Base-by-base conservation (phyloP, 2,113 vertebrate genomes). In the Dermatemys mawii region DNA sequence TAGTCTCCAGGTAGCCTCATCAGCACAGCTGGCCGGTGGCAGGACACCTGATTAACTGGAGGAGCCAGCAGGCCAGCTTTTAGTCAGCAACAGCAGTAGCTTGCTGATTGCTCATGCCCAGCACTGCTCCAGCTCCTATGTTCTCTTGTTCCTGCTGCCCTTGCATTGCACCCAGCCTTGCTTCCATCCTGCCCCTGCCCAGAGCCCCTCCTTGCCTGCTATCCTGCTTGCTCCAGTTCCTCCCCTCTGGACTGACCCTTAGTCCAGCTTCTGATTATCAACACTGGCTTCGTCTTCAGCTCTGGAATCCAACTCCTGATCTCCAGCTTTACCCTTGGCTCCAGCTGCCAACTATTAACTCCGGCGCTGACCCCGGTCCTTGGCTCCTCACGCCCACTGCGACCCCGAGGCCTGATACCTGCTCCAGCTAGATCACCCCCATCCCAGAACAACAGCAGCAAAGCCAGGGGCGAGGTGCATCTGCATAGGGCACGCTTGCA, bases 381-480 rank as follows among this genome's bases (percentile, higher is more conserved):
- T 14, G 27, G 55, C 3, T 57, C 29, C 55, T 32, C 27, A 57
- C 3, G 12, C 55, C 12, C 27, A 5, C 55, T 57, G 27, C 12
- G 27, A 57, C 55, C 55, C 55, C 27, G 13, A 57, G 55, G 27
- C 55, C 55, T 13, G 55, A 57, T 12, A 12, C 27, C 55, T 13
- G 11, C 55, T 11, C 63, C 4, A 10, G 21, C 17, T 5, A 38
- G n/a, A 38, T n/a, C 17, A 38, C 19, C 17, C n/a, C 11, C 63
- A 11, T 38, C 63, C 35, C 63, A 22, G 63, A 91, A 13, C 24
- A 14, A 29, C 5, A 27, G 44, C 13, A 76, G 41, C 73, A 44
- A 76, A 76, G 73, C 4, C 24, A 7, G 0, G 3, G 76, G 63
- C 50, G 81, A 79, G 35, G 0, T 0, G 26, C 48, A 82, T 38